These are phyloP conservation scores for Erebia palarica DNA, from an alignment of 2,888 invertebrate species.

Conservation along the genomic window DNA sequence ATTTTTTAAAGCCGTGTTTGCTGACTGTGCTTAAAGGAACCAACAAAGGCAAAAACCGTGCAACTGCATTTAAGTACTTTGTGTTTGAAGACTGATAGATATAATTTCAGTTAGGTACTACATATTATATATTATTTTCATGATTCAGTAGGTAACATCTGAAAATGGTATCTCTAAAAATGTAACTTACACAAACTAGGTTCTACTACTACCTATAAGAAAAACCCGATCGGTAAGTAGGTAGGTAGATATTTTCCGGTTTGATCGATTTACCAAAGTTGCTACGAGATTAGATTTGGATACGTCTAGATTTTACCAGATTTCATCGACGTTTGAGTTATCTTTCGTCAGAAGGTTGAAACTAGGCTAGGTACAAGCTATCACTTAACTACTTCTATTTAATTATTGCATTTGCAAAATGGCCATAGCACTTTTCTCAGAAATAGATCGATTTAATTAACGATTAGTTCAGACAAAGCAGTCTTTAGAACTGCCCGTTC, in stretches of 20 bases:
- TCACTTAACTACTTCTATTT: conserved; percentile 39
- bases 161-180: too few relatives aligned
- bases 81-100: too few relatives aligned
- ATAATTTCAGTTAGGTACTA: too few relatives aligned
- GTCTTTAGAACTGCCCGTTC: background rate
- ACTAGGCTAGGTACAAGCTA: background rate
- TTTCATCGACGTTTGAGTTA: background rate
- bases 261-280: background rate
- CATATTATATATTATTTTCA: too few relatives aligned
- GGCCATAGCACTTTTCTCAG: conserved; percentile 31
- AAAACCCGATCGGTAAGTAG: too few relatives aligned
- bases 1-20: too few relatives aligned
- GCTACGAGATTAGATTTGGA: conserved; percentile 2
- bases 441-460: conserved; percentile 28
- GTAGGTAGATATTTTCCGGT: background rate
- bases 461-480: conserved; percentile 23
- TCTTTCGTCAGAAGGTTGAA: background rate
- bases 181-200: too few relatives aligned
- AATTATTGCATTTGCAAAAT: conserved; percentile 62
- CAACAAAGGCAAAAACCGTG: too few relatives aligned
- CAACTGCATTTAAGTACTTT: too few relatives aligned
- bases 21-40: too few relatives aligned
- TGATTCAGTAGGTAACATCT: too few relatives aligned
- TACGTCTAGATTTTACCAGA: background rate
- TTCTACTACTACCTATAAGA: too few relatives aligned